Evolutionary conservation across 2,888 invertebrate species (phyloP).

Genomic region (Chymomyza caudatula): DNA sequence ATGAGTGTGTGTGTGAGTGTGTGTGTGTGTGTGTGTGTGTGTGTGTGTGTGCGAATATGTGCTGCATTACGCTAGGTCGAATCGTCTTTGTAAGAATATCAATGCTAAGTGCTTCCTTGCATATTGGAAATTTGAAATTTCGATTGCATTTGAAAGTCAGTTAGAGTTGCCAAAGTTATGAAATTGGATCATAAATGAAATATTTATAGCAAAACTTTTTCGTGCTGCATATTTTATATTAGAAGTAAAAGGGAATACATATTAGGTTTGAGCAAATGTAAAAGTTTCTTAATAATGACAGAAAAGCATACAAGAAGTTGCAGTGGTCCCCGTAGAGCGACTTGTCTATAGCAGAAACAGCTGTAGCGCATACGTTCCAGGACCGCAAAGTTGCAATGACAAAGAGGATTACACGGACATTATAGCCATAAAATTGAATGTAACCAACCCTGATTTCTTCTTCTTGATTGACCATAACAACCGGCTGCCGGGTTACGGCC

Average conservation of each 20-base stretch:
- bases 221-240: background rate
- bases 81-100: conserved; percentile 27
- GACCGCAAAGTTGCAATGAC: too few relatives aligned
- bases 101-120: conserved; percentile 46
- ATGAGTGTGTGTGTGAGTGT: background rate
- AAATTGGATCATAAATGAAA: conserved; percentile 68
- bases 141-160: conserved; percentile 67
- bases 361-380: background rate
- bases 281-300: background rate
- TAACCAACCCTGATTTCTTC: too few relatives aligned
- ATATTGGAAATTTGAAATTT: conserved; percentile 68
- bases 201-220: conserved; percentile 58
- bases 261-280: background rate
- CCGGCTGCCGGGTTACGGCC: too few relatives aligned
- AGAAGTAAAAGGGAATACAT: background rate
- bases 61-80: background rate
- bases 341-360: too few relatives aligned
- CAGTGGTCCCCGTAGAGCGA: too few relatives aligned
- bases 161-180: conserved; percentile 56
- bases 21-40: conserved; percentile 8
- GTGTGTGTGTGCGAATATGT: conserved; percentile 6
- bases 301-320: background rate
- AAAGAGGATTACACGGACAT: too few relatives aligned
- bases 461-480: too few relatives aligned
- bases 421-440: too few relatives aligned